These are phyloP conservation scores for Hyposmocoma kahamanoa DNA, from an alignment of 1,140 invertebrate genomes.

Conservation along the genomic window DNA sequence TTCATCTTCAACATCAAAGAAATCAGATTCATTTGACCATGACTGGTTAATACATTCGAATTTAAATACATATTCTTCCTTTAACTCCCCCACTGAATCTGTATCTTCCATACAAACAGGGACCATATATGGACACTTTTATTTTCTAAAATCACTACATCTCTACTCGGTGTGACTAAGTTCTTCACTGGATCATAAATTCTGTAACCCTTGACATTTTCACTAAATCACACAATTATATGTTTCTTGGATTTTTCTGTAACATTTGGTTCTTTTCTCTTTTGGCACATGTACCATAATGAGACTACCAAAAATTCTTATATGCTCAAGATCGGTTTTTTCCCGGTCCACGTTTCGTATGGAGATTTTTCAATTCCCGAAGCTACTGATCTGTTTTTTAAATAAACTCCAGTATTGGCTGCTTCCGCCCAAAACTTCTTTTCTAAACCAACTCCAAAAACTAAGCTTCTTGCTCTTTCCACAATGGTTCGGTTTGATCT, in stretches of 20 bases:
- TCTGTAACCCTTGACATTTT: constrained; percentile 16
- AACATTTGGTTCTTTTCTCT: constrained; percentile 19
- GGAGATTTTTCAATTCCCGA: constrained; percentile 31
- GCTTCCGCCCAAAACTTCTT: constrained; percentile 32
- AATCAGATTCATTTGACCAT: constrained; percentile 12
- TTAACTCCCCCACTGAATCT: constrained; percentile 18
- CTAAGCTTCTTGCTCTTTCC: constrained; percentile 11
- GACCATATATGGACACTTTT: constrained; percentile 4
- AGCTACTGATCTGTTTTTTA: constrained; percentile 20
- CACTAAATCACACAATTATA: constrained; percentile 15
- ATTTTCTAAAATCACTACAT: constrained; percentile 19
- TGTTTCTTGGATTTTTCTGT: constrained; percentile 17
- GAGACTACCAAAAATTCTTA: constrained; percentile 37
- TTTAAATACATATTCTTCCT: constrained; percentile 10
- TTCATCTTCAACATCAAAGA: constrained; percentile 6
- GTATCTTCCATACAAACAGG: constrained; percentile 5
- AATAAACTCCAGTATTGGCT: constrained; percentile 19
- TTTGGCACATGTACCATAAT: constrained; percentile 24
- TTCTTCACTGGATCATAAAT: constrained; percentile 12
- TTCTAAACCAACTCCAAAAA: constrained; percentile 10
- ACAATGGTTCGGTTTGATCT: constrained; percentile 9
- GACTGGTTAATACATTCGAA: constrained; percentile 7
- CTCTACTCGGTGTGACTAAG: constrained; percentile 13
- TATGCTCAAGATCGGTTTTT: constrained; percentile 36
- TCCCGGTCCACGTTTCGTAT: constrained; percentile 40